A percentile compares a stretch with the other conserved stretches of the same genome.
Evolutionary conservation across 2,797 vertebrate genomes (phyloP).

Genomic region (Capromys pilorides): DNA sequence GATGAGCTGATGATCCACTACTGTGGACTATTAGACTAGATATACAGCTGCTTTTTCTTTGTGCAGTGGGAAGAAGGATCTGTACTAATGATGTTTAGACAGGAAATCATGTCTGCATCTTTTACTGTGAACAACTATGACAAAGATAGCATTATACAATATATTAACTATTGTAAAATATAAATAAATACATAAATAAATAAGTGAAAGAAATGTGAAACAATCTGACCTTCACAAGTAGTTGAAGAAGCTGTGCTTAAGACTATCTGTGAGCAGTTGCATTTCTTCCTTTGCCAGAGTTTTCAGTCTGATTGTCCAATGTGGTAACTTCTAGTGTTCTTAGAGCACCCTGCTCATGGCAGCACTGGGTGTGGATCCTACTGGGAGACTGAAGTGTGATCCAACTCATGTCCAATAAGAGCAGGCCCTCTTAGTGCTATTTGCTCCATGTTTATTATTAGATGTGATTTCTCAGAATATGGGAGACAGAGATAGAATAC

Average conservation of each 20-base stretch:
- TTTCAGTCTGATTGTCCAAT: neutral
- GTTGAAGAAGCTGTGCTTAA: neutral
- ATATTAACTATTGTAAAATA: too few species aligned
- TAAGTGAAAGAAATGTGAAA: neutral
- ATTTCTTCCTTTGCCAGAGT: neutral
- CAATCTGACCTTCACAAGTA: neutral
- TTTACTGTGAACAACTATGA: too few species aligned
- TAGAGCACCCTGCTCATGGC: neutral
- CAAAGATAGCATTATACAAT: too few species aligned
- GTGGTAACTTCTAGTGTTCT: neutral
- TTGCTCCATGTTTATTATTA: neutral
- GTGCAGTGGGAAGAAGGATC: too few species aligned
- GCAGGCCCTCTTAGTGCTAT: neutral
- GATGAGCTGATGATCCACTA: too few species aligned
- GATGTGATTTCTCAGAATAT: neutral
- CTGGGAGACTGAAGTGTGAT: neutral
- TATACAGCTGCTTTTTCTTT: too few species aligned
- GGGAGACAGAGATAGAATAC: neutral
- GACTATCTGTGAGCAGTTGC: neutral
- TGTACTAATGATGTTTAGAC: too few species aligned
- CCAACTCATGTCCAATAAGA: neutral
- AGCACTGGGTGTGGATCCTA: neutral
- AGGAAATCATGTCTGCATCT: too few species aligned
- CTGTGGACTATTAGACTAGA: too few species aligned
- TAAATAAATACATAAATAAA: too few species aligned